Conservation (phyloP, 1,140 invertebrate species). For the Anadara kagoshimensis region DNA sequence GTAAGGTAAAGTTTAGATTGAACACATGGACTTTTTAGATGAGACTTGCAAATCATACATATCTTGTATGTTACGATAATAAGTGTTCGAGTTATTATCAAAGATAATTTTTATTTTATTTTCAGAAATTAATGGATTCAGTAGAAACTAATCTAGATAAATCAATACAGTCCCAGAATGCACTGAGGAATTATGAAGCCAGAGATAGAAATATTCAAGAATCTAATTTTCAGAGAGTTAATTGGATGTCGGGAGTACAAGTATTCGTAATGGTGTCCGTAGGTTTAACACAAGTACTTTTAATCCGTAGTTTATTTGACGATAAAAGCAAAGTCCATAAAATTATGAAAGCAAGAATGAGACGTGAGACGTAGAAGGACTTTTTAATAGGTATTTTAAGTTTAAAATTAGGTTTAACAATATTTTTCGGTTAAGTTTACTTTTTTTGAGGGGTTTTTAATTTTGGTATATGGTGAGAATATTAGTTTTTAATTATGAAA, state of each 20-base stretch:
- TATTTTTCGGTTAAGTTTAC: too few relatives aligned
- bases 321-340: conserved; percentile 74
- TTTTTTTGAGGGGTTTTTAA: too few relatives aligned
- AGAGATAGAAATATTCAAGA: conserved; percentile 87
- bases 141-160: conserved; percentile 79
- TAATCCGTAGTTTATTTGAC: conserved; percentile 83
- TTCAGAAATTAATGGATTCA: conserved; percentile 77
- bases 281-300: conserved; percentile 79
- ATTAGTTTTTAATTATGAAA: too few relatives aligned
- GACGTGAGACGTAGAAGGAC: conserved; percentile 28
- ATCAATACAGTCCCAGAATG: conserved; percentile 82
- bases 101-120: too few relatives aligned
- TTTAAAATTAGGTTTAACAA: too few relatives aligned
- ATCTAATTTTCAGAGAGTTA: conserved; percentile 83
- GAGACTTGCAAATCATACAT: too few relatives aligned
- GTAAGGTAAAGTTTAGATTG: too few relatives aligned
- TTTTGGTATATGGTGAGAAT: too few relatives aligned
- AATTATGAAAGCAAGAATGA: conserved; percentile 48
- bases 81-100: too few relatives aligned
- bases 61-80: too few relatives aligned
- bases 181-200: conserved; percentile 83
- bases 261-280: conserved; percentile 83
- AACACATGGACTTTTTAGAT: too few relatives aligned
- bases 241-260: conserved; percentile 83
- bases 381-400: too few relatives aligned